Percentiles rank a stretch among this genome's conserved stretches.
These are phyloP conservation scores for Octopus sinensis DNA, from an alignment of 1,140 invertebrate genomes.

Conservation along the genomic window DNA sequence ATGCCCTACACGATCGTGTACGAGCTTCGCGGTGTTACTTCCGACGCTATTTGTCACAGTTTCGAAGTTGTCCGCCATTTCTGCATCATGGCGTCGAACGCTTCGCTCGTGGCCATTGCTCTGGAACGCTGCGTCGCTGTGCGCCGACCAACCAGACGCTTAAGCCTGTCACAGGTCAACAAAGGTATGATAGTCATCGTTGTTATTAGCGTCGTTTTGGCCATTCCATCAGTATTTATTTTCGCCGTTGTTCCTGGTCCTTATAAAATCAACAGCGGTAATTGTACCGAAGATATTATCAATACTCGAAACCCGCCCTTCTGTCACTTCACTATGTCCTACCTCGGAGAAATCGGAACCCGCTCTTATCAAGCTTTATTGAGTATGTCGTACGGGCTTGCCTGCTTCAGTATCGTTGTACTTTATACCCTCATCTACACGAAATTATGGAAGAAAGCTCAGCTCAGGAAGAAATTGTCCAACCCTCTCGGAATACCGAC, in stretches of 20 bases:
- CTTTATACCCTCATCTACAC: conserved; percentile 39
- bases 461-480: conserved; percentile 23
- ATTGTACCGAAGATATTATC: conserved; percentile 31
- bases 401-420: conserved; percentile 35
- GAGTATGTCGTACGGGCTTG: conserved; percentile 30
- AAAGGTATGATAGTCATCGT: conserved; percentile 34
- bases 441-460: conserved; percentile 37
- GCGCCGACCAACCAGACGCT: conserved; percentile 24
- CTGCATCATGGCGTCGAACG: conserved; percentile 33
- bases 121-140: conserved; percentile 41
- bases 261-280: conserved; percentile 26
- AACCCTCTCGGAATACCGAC: not conserved
- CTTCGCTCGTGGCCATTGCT: conserved; percentile 43
- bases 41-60: conserved; percentile 32
- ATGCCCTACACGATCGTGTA: conserved; percentile 45
- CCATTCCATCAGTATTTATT: conserved; percentile 34
- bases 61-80: conserved; percentile 43
- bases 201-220: conserved; percentile 29
- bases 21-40: conserved; percentile 38
- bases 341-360: conserved; percentile 28
- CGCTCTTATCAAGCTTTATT: conserved; percentile 34
- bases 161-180: conserved; percentile 34
- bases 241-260: conserved; percentile 36
- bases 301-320: conserved; percentile 18
- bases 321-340: conserved; percentile 42